Evolutionary conservation across 1,140 invertebrate genomes (phyloP).

Genomic region (Macrotrachela quadricornifera): DNA sequence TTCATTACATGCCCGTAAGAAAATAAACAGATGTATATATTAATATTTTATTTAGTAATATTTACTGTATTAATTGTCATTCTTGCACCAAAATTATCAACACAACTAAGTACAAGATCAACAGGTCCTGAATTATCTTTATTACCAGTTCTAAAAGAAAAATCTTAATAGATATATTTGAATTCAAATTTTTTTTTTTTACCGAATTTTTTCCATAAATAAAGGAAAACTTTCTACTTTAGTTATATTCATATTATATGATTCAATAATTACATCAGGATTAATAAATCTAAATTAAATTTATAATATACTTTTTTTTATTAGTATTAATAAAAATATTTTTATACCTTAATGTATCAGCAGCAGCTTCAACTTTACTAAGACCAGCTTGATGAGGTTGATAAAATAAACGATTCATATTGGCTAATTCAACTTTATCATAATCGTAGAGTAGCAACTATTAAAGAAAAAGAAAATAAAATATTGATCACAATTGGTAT

Average conservation of each 20-base stretch:
- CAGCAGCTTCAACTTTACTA: slow-evolving; percentile 86
- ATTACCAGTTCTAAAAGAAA: slow-evolving; percentile 42
- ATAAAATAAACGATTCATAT: slow-evolving; percentile 97
- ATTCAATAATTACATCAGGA: slow-evolving; percentile 82
- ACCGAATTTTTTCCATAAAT: slow-evolving; percentile 65
- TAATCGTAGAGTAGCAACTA: slow-evolving; percentile 85
- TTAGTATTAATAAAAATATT: slow-evolving; percentile 3
- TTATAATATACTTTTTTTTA: neutral
- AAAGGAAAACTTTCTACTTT: slow-evolving; percentile 77
- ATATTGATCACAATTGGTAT: too few species aligned
- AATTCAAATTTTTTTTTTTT: slow-evolving; percentile 13
- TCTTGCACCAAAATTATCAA: slow-evolving; percentile 94
- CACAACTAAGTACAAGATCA: slow-evolving; percentile 84
- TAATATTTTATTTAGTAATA: neutral
- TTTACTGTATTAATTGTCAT: slow-evolving; percentile 71
- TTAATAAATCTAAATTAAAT: slow-evolving; percentile 50
- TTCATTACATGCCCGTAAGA: slow-evolving; percentile 69
- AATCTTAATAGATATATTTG: neutral
- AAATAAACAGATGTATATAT: neutral
- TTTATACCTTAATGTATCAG: slow-evolving; percentile 46
- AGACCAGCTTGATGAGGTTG: slow-evolving; percentile 90
- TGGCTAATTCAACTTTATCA: slow-evolving; percentile 94
- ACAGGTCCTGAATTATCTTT: slow-evolving; percentile 38
- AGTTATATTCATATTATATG: slow-evolving; percentile 91
- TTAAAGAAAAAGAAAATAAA: too few species aligned